phyloP scores from a whole-genome alignment of 2,113 vertebrate genomes.

The Peucedramus taeniatus region DNA sequence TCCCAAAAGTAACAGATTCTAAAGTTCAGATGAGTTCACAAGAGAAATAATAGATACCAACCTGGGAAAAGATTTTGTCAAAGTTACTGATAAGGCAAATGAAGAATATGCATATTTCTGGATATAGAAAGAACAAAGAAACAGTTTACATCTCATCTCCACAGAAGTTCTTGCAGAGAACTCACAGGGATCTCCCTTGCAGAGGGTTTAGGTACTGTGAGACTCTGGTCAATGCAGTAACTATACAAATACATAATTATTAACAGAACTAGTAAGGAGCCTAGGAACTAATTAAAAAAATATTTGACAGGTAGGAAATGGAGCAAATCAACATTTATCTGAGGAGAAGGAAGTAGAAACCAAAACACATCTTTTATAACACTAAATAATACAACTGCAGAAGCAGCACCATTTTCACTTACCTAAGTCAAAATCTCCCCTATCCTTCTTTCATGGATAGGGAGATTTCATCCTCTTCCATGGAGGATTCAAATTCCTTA shows the following conservation, averaged over 20 bases:
- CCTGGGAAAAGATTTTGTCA: neutral
- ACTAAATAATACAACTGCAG: neutral
- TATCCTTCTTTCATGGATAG: neutral
- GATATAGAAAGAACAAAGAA: neutral
- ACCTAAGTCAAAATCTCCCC: neutral
- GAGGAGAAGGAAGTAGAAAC: neutral
- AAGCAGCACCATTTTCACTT: neutral
- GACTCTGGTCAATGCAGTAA: neutral
- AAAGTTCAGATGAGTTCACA: neutral
- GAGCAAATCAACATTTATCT: neutral
- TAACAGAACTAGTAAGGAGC: neutral
- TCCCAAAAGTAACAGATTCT: neutral
- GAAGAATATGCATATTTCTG: neutral
- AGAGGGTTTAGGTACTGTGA: neutral
- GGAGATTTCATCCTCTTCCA: too few species aligned
- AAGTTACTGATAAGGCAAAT: neutral
- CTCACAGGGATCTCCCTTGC: neutral
- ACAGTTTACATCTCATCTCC: neutral
- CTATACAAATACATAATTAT: neutral
- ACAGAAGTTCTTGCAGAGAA: neutral
- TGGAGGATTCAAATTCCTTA: neutral
- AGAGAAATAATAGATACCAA: neutral
- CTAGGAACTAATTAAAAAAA: neutral
- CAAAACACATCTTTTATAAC: neutral
- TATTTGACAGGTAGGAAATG: neutral